Evolutionary conservation across 2,113 vertebrate species (phyloP).

Genomic region (Plotosus lineatus): DNA sequence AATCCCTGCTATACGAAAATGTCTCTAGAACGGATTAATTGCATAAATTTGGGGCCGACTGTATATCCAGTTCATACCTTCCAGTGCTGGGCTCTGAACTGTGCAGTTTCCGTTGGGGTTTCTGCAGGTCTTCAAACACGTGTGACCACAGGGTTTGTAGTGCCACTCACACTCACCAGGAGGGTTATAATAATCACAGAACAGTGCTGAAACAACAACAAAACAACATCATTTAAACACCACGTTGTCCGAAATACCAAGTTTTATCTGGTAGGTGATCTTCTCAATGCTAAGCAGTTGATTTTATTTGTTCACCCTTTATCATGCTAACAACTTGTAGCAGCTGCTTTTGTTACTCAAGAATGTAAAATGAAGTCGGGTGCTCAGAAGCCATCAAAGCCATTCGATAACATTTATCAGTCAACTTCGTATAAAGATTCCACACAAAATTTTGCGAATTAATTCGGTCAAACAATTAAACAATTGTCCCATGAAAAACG

Average conservation of each 20-base stretch:
- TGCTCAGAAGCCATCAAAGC: neutral
- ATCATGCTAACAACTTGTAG: neutral
- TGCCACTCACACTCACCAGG: constrained; percentile 88
- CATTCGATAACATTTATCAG: neutral
- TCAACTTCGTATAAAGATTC: neutral
- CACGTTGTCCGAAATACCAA: neutral
- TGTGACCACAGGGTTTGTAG: constrained; percentile 86
- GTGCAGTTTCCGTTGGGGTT: constrained; percentile 83
- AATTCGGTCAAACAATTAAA: neutral
- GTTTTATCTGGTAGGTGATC: neutral
- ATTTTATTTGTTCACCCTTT: neutral
- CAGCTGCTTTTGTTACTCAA: neutral
- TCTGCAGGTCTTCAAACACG: constrained; percentile 87
- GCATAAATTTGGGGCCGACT: too few relatives aligned
- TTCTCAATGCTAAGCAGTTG: neutral
- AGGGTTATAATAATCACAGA: constrained; percentile 92
- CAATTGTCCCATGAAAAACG: neutral
- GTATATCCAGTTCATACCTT: constrained; percentile 84
- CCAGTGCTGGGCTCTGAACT: constrained; percentile 74
- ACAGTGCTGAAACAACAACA: constrained; percentile 77
- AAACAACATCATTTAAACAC: neutral
- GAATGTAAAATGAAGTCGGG: neutral
- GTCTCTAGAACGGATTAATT: too few relatives aligned
- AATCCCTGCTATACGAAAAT: too few relatives aligned
- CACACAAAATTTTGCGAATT: neutral